Evolutionary conservation across 2,113 vertebrate genomes (phyloP), one percentile per base, ranked within the genome.

Genomic region (Forbesichthys papilliferus): DNA sequence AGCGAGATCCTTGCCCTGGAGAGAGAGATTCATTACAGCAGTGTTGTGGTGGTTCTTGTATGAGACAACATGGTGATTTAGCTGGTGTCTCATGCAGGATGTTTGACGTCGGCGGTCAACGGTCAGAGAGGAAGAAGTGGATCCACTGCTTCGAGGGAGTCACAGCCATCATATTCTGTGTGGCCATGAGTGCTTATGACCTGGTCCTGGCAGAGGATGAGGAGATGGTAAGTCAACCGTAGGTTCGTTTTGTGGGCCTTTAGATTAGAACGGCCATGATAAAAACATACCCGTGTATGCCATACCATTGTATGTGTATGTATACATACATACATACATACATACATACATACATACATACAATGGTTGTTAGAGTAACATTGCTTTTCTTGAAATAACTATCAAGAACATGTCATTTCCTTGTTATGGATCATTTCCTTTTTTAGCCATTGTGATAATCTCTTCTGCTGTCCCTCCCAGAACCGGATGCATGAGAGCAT

Each of bases 401-500:
- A 7, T 42, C 5, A 6, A 42, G 36, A 8, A 42, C 5, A 42
- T 36, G 11, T 33, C 13, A 9, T 48, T 66, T 52, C 67, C 20
- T 36, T 14, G 65, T 20, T 55, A 13, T 54, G 67, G 71, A n/a
- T 11, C 16, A 63, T 69, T 69, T 86, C 1, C 69, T 71, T 84
- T 71, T 8, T 70, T 68, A 52, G 33, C 52, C 62, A 54, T 27
- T 69, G 16, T 36, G 55, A 62, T 82, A 64, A 75, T 84, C 64
- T 75, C 46, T 70, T 68, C 77, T 10, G 42, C 55, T 34, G 7
- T 73, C 61, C 70, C 69, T 18, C 75, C 51, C 90, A 99, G 98
- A 99, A 99, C 84, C 97, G 98, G 42, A 99, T 99, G 98, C 98
- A 99, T 0, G 98, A 99, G 90, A 99, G 98, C 93, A 99, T 99